phyloP scores from a whole-genome alignment of 2,888 invertebrate genomes.

The Melieria crassipennis region DNA sequence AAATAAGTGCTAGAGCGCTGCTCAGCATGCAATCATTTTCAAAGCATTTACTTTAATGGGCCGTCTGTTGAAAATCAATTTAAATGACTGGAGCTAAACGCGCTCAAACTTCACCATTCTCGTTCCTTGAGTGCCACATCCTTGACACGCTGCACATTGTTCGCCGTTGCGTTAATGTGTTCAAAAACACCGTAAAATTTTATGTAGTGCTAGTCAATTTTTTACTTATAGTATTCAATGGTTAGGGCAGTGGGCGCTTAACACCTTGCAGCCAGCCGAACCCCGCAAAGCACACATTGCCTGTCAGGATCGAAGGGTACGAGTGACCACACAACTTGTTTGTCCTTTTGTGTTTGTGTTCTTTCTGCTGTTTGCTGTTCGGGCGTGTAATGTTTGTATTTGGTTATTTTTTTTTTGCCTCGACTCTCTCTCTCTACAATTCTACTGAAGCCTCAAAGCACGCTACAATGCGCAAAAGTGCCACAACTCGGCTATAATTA shows the following conservation, averaged over 20 bases:
- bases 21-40: constrained; percentile 14
- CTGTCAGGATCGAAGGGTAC: too few relatives aligned
- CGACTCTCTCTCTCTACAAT: too few relatives aligned
- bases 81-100: not conserved
- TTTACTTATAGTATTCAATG: constrained; percentile 29
- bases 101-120: not conserved
- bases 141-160: not conserved
- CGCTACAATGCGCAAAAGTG: too few relatives aligned
- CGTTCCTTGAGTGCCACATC: not conserved
- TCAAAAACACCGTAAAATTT: constrained; percentile 29
- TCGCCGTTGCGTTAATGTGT: constrained; percentile 18
- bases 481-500: too few relatives aligned
- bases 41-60: constrained; percentile 28
- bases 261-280: constrained; percentile 3
- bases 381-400: too few relatives aligned
- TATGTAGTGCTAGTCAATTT: constrained; percentile 32
- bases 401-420: too few relatives aligned
- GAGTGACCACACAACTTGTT: too few relatives aligned
- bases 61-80: constrained; percentile 29
- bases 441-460: too few relatives aligned
- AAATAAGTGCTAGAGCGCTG: too few relatives aligned
- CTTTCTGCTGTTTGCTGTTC: too few relatives aligned
- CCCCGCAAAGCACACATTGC: not conserved
- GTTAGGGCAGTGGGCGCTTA: constrained; percentile 28
- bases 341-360: too few relatives aligned